Percentiles rank a stretch among this genome's conserved stretches.
These are phyloP conservation scores for Orchesella flavescens DNA, from an alignment of 2,888 invertebrate genomes.

Conservation along the genomic window DNA sequence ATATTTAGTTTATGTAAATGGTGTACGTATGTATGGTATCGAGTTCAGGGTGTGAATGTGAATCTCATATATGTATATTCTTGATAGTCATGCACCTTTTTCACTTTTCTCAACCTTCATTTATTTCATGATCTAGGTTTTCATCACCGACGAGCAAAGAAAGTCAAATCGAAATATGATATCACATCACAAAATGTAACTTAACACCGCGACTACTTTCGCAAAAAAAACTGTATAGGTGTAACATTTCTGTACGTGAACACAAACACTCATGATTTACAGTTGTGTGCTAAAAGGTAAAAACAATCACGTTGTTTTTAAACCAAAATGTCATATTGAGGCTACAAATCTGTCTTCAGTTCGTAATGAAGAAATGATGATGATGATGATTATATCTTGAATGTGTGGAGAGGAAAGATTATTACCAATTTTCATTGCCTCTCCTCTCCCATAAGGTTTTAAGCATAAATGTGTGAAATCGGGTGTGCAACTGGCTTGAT, in stretches of 20 bases:
- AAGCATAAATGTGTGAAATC: constrained; percentile 36
- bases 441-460: not conserved
- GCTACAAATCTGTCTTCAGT: constrained; percentile 1
- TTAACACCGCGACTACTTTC: constrained; percentile 26
- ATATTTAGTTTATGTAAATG: constrained; percentile 37
- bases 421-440: too few species aligned
- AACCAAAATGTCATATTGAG: constrained; percentile 30
- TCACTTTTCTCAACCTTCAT: constrained; percentile 14
- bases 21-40: too few species aligned
- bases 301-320: constrained; percentile 13
- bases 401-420: too few species aligned
- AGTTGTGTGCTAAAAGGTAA: constrained; percentile 56
- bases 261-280: constrained; percentile 49
- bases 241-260: not conserved
- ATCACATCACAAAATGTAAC: constrained; percentile 32
- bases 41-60: constrained; percentile 58
- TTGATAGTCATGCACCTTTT: not conserved
- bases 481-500: constrained; percentile 31
- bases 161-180: constrained; percentile 33
- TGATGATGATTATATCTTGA: too few species aligned
- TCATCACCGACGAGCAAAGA: constrained; percentile 33
- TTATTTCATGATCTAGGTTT: constrained; percentile 7
- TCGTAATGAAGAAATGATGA: constrained; percentile 8
- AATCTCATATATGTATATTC: constrained; percentile 18
- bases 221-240: not conserved